Evolutionary conservation across 2,888 invertebrate genomes (phyloP).

Genomic region (Theretra japonica): DNA sequence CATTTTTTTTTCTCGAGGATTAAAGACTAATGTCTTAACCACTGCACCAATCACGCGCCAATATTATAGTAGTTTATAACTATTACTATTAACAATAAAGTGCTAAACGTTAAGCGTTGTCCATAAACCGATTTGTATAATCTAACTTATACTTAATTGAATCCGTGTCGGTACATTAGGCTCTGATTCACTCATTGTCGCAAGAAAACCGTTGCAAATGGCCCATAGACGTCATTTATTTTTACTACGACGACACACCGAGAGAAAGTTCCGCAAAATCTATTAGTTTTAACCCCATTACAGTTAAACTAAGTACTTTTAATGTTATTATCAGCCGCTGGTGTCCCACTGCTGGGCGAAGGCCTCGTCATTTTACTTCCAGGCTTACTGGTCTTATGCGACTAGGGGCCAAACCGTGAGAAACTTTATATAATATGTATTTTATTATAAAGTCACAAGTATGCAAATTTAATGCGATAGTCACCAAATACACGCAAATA

Average conservation of each 20-base stretch:
- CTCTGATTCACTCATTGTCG: conserved; percentile 39
- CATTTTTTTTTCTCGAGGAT: too few species aligned
- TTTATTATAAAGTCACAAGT: background rate
- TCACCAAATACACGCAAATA: background rate
- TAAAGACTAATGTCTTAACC: too few species aligned
- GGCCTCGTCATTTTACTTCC: too few species aligned
- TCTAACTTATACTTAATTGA: conserved; percentile 20
- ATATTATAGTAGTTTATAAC: too few species aligned
- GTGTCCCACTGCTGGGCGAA: too few species aligned
- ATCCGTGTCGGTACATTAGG: conserved; percentile 43
- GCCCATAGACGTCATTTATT: conserved; percentile 41
- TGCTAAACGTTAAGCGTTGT: background rate
- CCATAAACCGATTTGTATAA: conserved; percentile 2
- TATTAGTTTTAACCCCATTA: background rate
- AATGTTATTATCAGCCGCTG: too few species aligned
- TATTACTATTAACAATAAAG: background rate
- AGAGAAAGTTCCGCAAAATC: conserved; percentile 27
- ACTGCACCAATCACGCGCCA: too few species aligned
- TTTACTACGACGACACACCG: conserved; percentile 36
- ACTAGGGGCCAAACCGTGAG: too few species aligned
- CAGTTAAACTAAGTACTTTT: background rate
- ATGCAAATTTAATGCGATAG: background rate
- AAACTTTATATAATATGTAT: too few species aligned
- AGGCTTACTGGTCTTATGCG: too few species aligned
- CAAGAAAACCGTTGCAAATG: conserved; percentile 45